Percentiles rank a stretch among this genome's conserved stretches.
Conservation (phyloP, 2,888 invertebrate genomes). For the Steinernema scapterisci region DNA sequence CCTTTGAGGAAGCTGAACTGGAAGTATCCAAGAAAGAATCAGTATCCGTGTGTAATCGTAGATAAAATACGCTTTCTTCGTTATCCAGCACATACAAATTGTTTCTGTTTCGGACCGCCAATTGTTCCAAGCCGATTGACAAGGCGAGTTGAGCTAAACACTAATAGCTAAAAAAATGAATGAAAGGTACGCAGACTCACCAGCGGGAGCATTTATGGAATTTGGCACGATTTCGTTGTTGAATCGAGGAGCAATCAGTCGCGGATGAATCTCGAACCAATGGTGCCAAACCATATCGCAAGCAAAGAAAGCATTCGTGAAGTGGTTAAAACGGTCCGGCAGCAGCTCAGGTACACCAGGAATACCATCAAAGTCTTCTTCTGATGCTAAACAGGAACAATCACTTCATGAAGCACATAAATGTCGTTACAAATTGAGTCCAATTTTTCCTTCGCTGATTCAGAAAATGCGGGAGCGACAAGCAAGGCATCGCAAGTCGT, state of each 20-base stretch:
- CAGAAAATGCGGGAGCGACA: constrained; percentile 32
- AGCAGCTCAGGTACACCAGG: background rate
- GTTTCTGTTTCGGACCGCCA: constrained; percentile 45
- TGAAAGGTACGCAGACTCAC: no score
- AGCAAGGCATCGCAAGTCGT: constrained; percentile 43
- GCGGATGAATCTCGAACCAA: constrained; percentile 76
- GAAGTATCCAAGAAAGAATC: constrained; percentile 40
- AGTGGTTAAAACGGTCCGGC: background rate
- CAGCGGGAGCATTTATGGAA: constrained; percentile 6
- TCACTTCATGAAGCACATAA: no score
- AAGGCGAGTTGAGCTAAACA: constrained; percentile 36
- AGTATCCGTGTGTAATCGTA: constrained; percentile 50
- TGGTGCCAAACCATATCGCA: constrained; percentile 79
- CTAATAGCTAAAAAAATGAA: background rate
- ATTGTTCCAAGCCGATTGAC: constrained; percentile 44
- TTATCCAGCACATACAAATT: constrained; percentile 47
- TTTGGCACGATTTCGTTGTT: background rate
- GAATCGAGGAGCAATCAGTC: constrained; percentile 62
- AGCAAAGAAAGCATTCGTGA: constrained; percentile 75
- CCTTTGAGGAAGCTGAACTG: constrained; percentile 17
- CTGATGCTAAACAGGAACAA: background rate
- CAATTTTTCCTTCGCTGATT: constrained; percentile 31
- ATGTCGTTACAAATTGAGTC: constrained; percentile 32
- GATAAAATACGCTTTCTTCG: constrained; percentile 50
- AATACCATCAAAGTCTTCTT: background rate